Evolutionary conservation across 1,140 invertebrate genomes (phyloP), one percentile per base, ranked within the genome.

Genomic region (Bacillus rossius): DNA sequence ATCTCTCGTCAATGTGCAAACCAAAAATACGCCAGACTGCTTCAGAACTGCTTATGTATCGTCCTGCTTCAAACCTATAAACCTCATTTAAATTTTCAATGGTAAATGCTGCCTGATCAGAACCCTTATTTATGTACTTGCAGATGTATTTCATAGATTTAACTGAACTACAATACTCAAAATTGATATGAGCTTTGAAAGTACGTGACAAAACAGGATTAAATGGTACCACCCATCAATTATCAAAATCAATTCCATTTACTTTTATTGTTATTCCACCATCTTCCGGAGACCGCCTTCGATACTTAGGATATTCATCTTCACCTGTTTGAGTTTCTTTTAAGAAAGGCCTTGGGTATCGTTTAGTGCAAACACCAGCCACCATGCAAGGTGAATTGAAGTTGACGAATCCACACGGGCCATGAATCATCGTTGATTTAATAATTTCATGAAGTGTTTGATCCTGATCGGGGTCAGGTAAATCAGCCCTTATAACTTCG

Each of bases 81-180:
- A 45, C 42, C 14, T 45, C 42, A 22, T 45, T n/a, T 19, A 17
- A n/a, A 42, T 53, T 53, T 51, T 38, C 29, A n/a, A 66, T 53
- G 51, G 50, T 59, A 65, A 73, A 71, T 20, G 67, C 63, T 38
- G 72, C 72, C 67, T 68, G 64, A 64, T 76, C 71, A 60, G 63
- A 71, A 16, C 71, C 71, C 69, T 75, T 76, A 41, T 72, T 71
- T 50, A 77, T 67, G 67, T 75, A 77, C 59, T 75, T 76, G 63
- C 68, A 75, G 60, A 77, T 67, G 61, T 80, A 79, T 66, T 79
- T 77, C 22, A 81, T 75, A 29, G 70, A 71, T 65, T 77, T 79
- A 40, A 81, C 71, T 13, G 75, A 76, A 66, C 71, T 71, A 65
- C 74, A 80, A 60, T 68, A 73, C 67, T 80, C 74, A 14, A 79